Conservation (phyloP, 2,113 vertebrate species). For the Aviceda subcristata region DNA sequence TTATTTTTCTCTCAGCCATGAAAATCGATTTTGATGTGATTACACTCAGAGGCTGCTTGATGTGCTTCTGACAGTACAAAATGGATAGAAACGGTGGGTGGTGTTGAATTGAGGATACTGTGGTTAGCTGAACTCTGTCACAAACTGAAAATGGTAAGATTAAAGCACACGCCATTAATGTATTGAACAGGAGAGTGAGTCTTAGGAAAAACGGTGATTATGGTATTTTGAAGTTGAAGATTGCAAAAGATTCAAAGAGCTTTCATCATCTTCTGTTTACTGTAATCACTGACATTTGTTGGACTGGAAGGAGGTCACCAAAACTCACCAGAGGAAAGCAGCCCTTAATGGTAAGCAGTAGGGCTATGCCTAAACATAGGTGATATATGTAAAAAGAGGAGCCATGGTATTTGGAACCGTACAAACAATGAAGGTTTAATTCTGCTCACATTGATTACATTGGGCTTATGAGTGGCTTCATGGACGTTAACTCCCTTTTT, state of each 20-base stretch:
- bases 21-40: slow-evolving; percentile 99
- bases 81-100: slow-evolving; percentile 83
- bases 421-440: neutral
- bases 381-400: neutral
- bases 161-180: slow-evolving; percentile 68
- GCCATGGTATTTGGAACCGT: neutral
- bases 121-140: slow-evolving; percentile 68
- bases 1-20: slow-evolving; percentile 98
- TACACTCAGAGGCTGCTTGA: slow-evolving; percentile 86
- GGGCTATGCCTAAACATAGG: neutral
- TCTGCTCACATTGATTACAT: neutral
- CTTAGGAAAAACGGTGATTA: neutral
- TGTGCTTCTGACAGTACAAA: slow-evolving; percentile 87
- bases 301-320: neutral
- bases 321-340: neutral
- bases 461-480: neutral
- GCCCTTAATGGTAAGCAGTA: neutral
- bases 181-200: slow-evolving; percentile 35
- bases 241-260: neutral
- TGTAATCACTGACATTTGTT: neutral
- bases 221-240: slow-evolving; percentile 9
- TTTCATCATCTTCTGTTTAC: slow-evolving; percentile 22
- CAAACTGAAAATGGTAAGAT: slow-evolving; percentile 71
- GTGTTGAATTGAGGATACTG: slow-evolving; percentile 74
- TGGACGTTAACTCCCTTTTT: neutral